A percentile compares a stretch with the other conserved stretches of the same genome.
phyloP scores from a whole-genome alignment of 1,140 invertebrate species.

The Araneus ventricosus region DNA sequence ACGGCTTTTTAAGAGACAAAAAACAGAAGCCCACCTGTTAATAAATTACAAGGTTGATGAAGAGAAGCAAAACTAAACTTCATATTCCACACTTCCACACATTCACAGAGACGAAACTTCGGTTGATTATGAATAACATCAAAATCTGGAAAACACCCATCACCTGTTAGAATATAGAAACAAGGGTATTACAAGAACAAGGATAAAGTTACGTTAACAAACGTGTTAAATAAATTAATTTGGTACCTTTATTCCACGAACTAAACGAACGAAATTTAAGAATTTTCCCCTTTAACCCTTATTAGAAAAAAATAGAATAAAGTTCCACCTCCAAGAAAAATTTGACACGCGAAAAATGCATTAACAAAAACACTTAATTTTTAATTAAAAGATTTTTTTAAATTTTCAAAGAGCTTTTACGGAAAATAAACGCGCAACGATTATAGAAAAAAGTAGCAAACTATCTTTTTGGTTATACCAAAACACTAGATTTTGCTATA shows the following conservation, averaged over 20 bases:
- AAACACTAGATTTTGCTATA: no score
- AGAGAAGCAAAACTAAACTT: conserved; percentile 65
- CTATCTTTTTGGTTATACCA: no score
- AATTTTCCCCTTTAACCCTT: no score
- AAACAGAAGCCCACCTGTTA: conserved; percentile 64
- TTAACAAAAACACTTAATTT: not conserved
- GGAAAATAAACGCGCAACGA: no score
- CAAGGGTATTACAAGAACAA: not conserved
- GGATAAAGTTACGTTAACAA: not conserved
- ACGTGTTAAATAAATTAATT: no score
- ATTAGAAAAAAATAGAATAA: no score
- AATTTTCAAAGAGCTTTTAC: no score
- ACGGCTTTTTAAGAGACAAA: conserved; percentile 16
- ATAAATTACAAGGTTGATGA: conserved; percentile 60
- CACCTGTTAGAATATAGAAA: conserved; percentile 68
- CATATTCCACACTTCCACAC: conserved; percentile 60
- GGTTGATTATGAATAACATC: conserved; percentile 58
- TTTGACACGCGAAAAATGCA: not conserved
- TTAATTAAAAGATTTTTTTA: no score
- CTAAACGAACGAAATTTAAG: no score
- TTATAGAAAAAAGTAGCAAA: no score
- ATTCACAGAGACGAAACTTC: conserved; percentile 53
- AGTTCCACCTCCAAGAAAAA: no score
- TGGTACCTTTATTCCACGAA: not conserved
- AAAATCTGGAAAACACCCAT: conserved; percentile 63